Conservation (phyloP, 2,797 vertebrate genomes). For the Sphaeramia orbicularis region DNA sequence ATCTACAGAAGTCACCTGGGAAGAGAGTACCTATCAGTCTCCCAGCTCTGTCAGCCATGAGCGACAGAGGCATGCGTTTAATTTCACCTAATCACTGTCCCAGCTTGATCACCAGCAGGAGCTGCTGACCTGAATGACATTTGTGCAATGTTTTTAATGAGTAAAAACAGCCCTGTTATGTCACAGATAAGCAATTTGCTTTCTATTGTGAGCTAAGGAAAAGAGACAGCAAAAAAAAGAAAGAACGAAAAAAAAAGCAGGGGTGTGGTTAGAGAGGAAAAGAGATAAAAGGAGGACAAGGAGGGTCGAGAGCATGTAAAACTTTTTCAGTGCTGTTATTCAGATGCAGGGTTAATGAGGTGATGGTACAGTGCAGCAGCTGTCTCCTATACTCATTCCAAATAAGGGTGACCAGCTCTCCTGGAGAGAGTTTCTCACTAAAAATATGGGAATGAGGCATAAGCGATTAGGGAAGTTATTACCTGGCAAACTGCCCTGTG, state of each 20-base stretch:
- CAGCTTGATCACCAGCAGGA: conserved; percentile 73
- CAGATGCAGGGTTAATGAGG: conserved; percentile 63
- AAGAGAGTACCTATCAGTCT: conserved; percentile 56
- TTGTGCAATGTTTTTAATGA: conserved; percentile 57
- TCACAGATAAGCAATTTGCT: conserved; percentile 58
- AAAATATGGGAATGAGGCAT: conserved; percentile 53
- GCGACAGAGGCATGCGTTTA: conserved; percentile 63
- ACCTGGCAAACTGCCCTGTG: conserved; percentile 55
- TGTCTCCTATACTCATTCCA: conserved; percentile 34
- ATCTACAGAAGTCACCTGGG: conserved; percentile 63
- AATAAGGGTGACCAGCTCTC: conserved; percentile 28
- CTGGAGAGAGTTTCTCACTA: conserved; percentile 20
- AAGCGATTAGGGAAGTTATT: conserved; percentile 60
- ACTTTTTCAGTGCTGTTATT: conserved; percentile 37
- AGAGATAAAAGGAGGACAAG: conserved; percentile 4
- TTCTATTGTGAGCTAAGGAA: conserved; percentile 43
- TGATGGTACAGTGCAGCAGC: conserved; percentile 44
- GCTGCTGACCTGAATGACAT: conserved; percentile 68
- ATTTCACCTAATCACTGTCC: conserved; percentile 78
- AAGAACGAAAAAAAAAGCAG: neutral
- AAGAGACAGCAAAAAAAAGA: neutral
- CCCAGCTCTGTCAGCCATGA: conserved; percentile 52
- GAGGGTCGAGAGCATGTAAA: conserved; percentile 7
- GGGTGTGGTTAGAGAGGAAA: conserved; percentile 7
- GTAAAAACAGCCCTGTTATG: conserved; percentile 59